Evolutionary conservation across 2,797 vertebrate genomes (phyloP).

Genomic region (Pipistrellus nathusii): DNA sequence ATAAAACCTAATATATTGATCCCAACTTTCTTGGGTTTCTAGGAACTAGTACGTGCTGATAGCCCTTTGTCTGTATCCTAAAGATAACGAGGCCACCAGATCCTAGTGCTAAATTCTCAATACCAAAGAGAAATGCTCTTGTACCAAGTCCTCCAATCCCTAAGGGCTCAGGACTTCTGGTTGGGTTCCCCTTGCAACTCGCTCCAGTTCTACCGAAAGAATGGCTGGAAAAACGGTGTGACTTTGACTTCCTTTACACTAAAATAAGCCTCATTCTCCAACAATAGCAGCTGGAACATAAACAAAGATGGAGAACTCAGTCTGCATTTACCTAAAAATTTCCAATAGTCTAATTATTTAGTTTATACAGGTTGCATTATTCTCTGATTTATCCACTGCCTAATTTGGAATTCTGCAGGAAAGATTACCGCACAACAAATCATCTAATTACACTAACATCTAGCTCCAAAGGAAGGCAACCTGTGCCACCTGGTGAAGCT

Average conservation of each 20-base stretch:
- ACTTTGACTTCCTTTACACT: conserved; percentile 29
- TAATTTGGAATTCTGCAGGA: conserved; percentile 24
- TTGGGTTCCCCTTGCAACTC: neutral
- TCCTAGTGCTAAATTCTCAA: neutral
- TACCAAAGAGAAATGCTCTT: neutral
- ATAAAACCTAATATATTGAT: conserved; percentile 50
- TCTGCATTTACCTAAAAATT: conserved; percentile 57
- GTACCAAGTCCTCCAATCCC: neutral
- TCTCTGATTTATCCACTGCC: neutral
- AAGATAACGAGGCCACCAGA: neutral
- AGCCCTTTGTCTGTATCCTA: neutral
- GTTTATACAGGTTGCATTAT: conserved; percentile 32
- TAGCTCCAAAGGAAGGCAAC: neutral
- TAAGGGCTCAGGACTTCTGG: conserved; percentile 10
- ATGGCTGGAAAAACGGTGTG: conserved; percentile 32
- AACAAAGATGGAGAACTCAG: conserved; percentile 50
- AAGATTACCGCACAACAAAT: conserved; percentile 9
- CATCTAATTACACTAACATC: neutral
- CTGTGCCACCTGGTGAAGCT: neutral
- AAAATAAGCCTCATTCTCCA: conserved; percentile 52
- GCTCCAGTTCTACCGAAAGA: conserved; percentile 39
- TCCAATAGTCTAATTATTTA: conserved; percentile 41
- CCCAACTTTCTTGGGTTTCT: conserved; percentile 12
- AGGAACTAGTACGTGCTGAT: neutral
- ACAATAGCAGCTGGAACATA: conserved; percentile 51